phyloP scores from a whole-genome alignment of 2,797 vertebrate species.

The Chaetophractus vellerosus region DNA sequence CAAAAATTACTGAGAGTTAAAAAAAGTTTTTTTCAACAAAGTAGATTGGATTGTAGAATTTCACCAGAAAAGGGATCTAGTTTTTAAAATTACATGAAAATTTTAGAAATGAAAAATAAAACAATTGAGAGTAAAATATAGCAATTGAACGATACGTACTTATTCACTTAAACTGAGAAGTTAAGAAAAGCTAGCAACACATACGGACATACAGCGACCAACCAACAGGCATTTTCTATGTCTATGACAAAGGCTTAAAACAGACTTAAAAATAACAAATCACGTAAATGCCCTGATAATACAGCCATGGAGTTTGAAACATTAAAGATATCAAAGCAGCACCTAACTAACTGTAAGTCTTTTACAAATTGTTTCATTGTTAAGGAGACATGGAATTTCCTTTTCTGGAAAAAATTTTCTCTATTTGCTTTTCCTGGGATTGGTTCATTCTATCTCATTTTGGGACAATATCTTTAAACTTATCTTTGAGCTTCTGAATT shows the following conservation, averaged over 20 bases:
- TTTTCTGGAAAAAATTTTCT: neutral
- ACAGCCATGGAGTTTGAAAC: neutral
- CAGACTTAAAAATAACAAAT: neutral
- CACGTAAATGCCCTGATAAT: neutral
- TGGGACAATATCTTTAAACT: neutral
- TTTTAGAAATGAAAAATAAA: neutral
- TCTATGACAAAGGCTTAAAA: neutral
- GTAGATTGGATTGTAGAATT: neutral
- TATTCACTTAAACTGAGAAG: neutral
- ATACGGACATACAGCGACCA: neutral
- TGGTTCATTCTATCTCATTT: neutral
- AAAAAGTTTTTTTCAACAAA: neutral
- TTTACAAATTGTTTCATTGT: neutral
- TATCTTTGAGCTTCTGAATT: slow-evolving; percentile 29
- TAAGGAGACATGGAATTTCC: neutral
- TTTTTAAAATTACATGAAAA: neutral
- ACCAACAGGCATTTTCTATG: neutral
- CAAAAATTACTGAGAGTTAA: neutral
- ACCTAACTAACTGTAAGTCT: neutral
- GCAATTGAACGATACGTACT: neutral
- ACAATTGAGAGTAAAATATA: neutral
- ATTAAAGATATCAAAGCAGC: neutral
- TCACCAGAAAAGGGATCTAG: neutral
- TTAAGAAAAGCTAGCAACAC: neutral
- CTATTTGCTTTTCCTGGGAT: neutral